Percentiles rank a stretch among this genome's conserved stretches.
These are phyloP conservation scores for Rhizomys pruinosus DNA, from an alignment of 2,113 vertebrate species.

Conservation along the genomic window DNA sequence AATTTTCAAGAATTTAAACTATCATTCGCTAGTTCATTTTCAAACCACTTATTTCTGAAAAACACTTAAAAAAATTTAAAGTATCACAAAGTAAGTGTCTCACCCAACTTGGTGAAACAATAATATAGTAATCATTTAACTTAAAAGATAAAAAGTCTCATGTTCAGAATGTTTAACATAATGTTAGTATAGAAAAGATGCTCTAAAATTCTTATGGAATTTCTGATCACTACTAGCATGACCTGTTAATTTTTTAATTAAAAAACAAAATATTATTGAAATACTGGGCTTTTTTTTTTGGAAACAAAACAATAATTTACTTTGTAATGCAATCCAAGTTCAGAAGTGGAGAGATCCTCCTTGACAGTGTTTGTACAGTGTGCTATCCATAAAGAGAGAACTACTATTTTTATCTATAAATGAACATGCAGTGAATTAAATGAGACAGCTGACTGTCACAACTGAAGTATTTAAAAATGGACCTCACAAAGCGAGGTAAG, in stretches of 20 bases:
- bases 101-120: constrained; percentile 72
- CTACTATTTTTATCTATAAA: constrained; percentile 68
- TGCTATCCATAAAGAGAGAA: constrained; percentile 67
- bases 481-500: constrained; percentile 81
- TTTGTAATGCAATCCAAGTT: constrained; percentile 75
- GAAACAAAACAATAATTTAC: constrained; percentile 69
- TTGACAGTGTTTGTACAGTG: constrained; percentile 76
- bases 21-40: constrained; percentile 62
- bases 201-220: constrained; percentile 78
- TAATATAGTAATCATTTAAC: constrained; percentile 68
- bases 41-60: constrained; percentile 62
- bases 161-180: constrained; percentile 77
- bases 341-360: constrained; percentile 72
- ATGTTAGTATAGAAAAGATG: constrained; percentile 76
- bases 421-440: constrained; percentile 80
- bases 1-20: constrained; percentile 50
- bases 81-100: constrained; percentile 66
- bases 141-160: constrained; percentile 72
- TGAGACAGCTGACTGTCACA: constrained; percentile 84
- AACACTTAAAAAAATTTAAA: constrained; percentile 70
- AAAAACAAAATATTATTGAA: constrained; percentile 77
- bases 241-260: constrained; percentile 69
- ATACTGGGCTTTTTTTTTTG: constrained; percentile 63
- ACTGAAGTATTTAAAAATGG: constrained; percentile 76
- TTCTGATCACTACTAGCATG: constrained; percentile 79